Evolutionary conservation across 2,113 vertebrate species (phyloP).

Genomic region (Passer montanus): DNA sequence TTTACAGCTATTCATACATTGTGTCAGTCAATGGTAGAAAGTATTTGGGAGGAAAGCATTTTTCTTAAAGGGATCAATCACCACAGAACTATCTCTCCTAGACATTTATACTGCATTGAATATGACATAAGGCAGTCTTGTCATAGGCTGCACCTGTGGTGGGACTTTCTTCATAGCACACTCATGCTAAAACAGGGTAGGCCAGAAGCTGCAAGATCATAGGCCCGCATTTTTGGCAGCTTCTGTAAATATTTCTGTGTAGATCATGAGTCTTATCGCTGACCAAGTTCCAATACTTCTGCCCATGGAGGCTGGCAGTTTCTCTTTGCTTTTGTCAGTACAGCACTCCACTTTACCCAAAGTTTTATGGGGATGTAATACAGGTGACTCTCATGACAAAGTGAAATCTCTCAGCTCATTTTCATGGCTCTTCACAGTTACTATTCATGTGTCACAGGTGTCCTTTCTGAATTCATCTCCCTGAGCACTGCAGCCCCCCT

Average conservation of each 20-base stretch:
- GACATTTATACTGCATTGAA: not conserved
- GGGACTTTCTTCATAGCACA: not conserved
- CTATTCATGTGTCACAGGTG: fast-evolving
- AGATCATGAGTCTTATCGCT: not conserved
- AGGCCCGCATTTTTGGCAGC: not conserved
- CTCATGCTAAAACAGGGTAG: not conserved
- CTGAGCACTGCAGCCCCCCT: not conserved
- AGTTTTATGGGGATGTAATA: not conserved
- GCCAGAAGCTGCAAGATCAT: not conserved
- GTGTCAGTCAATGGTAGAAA: not conserved
- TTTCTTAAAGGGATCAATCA: not conserved
- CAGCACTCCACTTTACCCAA: not conserved
- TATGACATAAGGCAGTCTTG: not conserved
- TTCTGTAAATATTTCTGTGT: not conserved
- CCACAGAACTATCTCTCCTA: not conserved
- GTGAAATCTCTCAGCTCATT: not conserved
- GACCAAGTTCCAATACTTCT: not conserved
- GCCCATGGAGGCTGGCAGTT: not conserved
- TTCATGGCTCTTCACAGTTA: not conserved
- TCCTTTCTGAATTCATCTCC: not conserved
- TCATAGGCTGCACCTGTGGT: not conserved
- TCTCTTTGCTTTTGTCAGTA: not conserved
- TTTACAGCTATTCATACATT: not conserved
- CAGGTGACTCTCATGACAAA: not conserved
- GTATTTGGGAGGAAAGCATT: not conserved